A percentile compares a stretch with the other conserved stretches of the same genome.
These are phyloP conservation scores for Octonoba sinensis DNA, from an alignment of 2,888 invertebrate species.

Conservation along the genomic window DNA sequence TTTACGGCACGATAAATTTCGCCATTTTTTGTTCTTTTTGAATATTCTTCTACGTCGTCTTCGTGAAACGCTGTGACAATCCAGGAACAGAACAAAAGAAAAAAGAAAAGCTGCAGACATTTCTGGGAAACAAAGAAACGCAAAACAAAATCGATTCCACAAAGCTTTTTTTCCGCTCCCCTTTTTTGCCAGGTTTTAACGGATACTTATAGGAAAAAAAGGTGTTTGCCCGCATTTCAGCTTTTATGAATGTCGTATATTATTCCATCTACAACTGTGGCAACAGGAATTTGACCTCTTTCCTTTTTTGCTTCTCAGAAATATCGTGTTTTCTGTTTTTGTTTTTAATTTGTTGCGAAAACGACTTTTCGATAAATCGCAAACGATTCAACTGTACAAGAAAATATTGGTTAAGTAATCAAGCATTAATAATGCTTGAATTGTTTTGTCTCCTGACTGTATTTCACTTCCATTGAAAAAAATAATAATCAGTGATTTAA, in stretches of 20 bases:
- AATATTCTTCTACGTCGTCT: not conserved
- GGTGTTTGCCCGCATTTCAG: conserved; percentile 1
- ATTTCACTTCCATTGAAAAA: too few relatives aligned
- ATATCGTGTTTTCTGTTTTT: too few relatives aligned
- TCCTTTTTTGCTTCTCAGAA: too few relatives aligned
- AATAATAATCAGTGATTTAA: too few relatives aligned
- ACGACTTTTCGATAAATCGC: too few relatives aligned
- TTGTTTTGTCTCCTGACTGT: too few relatives aligned
- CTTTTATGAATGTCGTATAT: conserved; percentile 17
- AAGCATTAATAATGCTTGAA: too few relatives aligned
- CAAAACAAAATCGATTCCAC: not conserved
- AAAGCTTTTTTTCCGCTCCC: not conserved
- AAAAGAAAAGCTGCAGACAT: conserved; percentile 22
- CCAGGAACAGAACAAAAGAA: not conserved
- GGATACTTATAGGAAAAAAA: conserved; percentile 4
- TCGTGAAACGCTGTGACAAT: not conserved
- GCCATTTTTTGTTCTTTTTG: not conserved
- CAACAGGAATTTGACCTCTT: conserved; percentile 15
- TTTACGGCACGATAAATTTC: conserved; percentile 48
- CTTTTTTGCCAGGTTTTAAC: not conserved
- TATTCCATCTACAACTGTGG: conserved; percentile 10
- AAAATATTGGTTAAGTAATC: too few relatives aligned
- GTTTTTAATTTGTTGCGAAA: too few relatives aligned
- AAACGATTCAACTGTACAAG: too few relatives aligned
- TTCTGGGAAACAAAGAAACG: not conserved